A percentile compares a stretch with the other conserved stretches of the same genome.
phyloP scores from a whole-genome alignment of 2,113 vertebrate species.

The Protobothrops mucrosquamatus region DNA sequence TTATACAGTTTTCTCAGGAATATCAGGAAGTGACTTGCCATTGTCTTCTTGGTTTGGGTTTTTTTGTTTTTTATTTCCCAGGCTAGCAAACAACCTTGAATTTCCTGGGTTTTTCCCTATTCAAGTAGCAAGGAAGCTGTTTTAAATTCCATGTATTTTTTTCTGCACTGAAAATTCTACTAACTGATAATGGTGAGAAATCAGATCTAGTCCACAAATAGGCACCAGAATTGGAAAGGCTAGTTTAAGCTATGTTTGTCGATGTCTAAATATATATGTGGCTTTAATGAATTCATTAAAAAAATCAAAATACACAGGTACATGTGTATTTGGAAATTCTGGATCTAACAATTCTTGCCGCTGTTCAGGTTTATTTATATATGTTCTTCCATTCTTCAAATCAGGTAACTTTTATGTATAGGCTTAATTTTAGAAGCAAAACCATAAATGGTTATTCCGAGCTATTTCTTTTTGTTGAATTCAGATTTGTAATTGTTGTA shows the following conservation, averaged over 20 bases:
- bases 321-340: not conserved
- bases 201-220: not conserved
- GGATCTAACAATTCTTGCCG: not conserved
- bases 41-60: not conserved
- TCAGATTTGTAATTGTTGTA: not conserved
- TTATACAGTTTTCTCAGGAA: not conserved
- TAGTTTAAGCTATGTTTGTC: not conserved
- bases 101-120: not conserved
- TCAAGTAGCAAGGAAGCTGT: not conserved
- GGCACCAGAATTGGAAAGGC: not conserved
- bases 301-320: not conserved
- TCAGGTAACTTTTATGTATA: constrained; percentile 34
- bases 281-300: not conserved
- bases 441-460: constrained; percentile 38
- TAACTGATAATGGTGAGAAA: not conserved
- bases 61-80: not conserved
- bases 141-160: not conserved
- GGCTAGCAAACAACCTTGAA: not conserved
- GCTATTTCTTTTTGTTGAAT: constrained; percentile 46
- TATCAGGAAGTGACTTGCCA: not conserved
- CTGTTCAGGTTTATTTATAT: not conserved
- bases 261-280: not conserved
- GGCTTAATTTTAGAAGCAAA: constrained; percentile 37
- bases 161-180: not conserved
- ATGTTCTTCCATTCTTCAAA: not conserved